Conservation (phyloP, 2,113 vertebrate genomes). For the Hippocampus zosterae region DNA sequence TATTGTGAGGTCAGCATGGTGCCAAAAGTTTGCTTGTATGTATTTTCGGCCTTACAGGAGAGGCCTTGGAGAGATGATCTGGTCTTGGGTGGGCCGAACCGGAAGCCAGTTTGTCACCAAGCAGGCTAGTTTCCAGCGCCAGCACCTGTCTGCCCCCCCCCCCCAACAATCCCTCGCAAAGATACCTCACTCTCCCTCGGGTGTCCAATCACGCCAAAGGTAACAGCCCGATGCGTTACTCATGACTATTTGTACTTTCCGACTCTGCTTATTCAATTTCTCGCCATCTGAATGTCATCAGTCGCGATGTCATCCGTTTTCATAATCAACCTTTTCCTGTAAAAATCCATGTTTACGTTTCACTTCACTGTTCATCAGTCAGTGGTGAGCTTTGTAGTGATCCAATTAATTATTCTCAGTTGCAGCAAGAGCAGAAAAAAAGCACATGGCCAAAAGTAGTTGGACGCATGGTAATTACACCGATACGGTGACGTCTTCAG, state of each 20-base stretch:
- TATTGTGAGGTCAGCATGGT: neutral
- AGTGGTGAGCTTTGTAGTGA: neutral
- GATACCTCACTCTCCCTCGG: conserved; percentile 27
- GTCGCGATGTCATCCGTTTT: neutral
- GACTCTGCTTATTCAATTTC: conserved; percentile 10
- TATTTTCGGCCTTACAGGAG: conserved; percentile 12
- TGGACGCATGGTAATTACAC: neutral
- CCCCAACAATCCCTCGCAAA: conserved; percentile 1
- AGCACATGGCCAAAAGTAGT: neutral
- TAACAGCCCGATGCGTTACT: conserved; percentile 45
- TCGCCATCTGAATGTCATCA: neutral
- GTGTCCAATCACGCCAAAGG: conserved; percentile 41
- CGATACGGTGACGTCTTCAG: neutral
- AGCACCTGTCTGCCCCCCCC: conserved; percentile 42
- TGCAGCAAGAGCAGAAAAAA: neutral
- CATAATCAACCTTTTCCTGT: neutral
- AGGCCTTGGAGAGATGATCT: conserved; percentile 13
- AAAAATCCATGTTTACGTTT: neutral
- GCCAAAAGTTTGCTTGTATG: conserved; percentile 21
- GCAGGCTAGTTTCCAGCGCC: conserved; percentile 31
- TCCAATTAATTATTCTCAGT: neutral
- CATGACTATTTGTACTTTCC: conserved; percentile 5
- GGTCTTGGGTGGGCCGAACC: conserved; percentile 19
- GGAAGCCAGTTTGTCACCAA: conserved; percentile 19
- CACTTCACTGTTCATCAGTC: neutral